Evolutionary conservation across 2,888 invertebrate genomes (phyloP).

Genomic region (Margaritifera margaritifera): DNA sequence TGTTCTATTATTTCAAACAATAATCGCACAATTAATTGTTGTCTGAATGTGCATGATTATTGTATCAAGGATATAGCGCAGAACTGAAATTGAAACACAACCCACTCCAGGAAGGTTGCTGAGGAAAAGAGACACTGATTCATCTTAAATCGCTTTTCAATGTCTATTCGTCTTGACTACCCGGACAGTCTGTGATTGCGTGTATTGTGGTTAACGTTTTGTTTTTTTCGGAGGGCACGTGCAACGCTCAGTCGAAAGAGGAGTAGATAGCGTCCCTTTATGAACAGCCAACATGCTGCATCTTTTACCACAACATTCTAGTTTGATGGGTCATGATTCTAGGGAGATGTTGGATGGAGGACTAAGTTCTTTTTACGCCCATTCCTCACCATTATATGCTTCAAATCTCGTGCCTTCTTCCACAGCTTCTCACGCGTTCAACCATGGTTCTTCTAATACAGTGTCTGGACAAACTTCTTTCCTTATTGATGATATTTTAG

Average conservation of each 20-base stretch:
- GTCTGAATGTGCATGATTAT: too few relatives aligned
- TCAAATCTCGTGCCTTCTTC: conserved; percentile 1
- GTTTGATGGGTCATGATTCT: conserved; percentile 12
- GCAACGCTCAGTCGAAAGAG: conserved; percentile 1
- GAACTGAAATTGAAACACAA: conserved; percentile 1
- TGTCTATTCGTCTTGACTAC: conserved; percentile 9
- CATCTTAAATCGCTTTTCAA: conserved; percentile 21
- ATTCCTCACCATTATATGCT: conserved; percentile 6
- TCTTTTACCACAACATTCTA: conserved; percentile 30
- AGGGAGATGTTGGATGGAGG: neutral
- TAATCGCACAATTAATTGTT: too few relatives aligned
- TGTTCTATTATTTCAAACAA: too few relatives aligned
- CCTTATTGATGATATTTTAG: conserved; percentile 52
- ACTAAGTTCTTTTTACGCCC: conserved; percentile 3
- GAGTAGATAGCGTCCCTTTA: neutral
- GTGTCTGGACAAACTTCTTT: conserved; percentile 45
- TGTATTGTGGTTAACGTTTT: neutral
- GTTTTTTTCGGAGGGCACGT: neutral
- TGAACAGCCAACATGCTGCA: conserved; percentile 24
- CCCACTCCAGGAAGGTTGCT: conserved; percentile 2
- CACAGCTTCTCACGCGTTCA: neutral
- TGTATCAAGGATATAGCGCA: too few relatives aligned
- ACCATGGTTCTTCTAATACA: conserved; percentile 4
- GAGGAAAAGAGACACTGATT: conserved; percentile 17
- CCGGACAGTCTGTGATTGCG: neutral